phyloP scores from a whole-genome alignment of 2,888 invertebrate genomes.

The Tachina grossa region DNA sequence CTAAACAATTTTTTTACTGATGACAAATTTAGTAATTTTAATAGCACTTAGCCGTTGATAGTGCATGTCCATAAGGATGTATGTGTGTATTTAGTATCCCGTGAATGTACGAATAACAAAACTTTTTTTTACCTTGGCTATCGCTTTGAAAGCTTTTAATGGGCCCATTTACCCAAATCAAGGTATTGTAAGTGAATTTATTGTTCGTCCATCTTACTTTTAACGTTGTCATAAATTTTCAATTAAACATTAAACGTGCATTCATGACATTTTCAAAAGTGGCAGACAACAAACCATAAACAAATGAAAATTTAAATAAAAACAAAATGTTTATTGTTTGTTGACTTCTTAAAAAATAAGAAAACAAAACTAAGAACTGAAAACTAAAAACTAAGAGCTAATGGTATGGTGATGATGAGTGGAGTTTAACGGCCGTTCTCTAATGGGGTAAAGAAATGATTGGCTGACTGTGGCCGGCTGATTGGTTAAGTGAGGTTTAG shows the following conservation, averaged over 20 bases:
- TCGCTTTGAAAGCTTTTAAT: constrained; percentile 59
- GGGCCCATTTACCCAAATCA: constrained; percentile 57
- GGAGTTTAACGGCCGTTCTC: constrained; percentile 50
- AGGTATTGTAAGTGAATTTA: constrained; percentile 33
- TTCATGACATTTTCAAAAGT: constrained; percentile 54
- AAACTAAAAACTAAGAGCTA: constrained; percentile 31
- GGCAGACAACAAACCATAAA: constrained; percentile 52
- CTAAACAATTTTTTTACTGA: constrained; percentile 42
- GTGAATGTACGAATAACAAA: background rate
- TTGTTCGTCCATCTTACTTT: constrained; percentile 28
- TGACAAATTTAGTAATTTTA: constrained; percentile 58
- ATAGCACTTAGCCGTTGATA: constrained; percentile 51
- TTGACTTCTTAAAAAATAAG: constrained; percentile 33
- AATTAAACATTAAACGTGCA: constrained; percentile 66
- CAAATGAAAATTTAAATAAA: constrained; percentile 61
- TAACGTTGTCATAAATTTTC: constrained; percentile 68
- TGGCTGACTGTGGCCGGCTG: constrained; percentile 38
- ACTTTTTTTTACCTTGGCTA: constrained; percentile 11
- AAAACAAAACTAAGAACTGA: constrained; percentile 19
- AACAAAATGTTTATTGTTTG: constrained; percentile 61
- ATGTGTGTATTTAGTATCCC: background rate
- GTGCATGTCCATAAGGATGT: too few relatives aligned
- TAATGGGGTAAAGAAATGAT: constrained; percentile 53
- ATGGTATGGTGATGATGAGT: constrained; percentile 63
- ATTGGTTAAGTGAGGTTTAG: constrained; percentile 21